Base-by-base conservation (phyloP, 2,113 vertebrate species). In the Oreochromis spilurus region DNA sequence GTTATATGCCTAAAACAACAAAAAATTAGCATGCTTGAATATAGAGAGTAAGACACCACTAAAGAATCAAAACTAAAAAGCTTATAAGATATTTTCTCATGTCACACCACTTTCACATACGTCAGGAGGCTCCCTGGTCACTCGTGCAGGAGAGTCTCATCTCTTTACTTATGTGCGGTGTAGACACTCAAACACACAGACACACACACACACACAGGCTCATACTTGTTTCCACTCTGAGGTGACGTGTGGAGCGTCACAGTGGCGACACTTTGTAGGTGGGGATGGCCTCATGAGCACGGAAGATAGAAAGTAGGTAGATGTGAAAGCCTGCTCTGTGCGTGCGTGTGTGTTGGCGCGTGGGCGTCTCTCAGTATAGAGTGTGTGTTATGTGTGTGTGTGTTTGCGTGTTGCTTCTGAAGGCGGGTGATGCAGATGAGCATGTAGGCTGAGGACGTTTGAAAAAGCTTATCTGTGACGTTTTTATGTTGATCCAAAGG, bases 161-260 rank as follows among this genome's bases (percentile, higher is more conserved):
- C 54, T 84, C 45, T 60, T 80, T 45, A 36, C 85, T 83, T 38
- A 3, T 29, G 24, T 87, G 72, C 3, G 72, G 45, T 77, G 72
- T 48, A 77, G 72, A 77, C 45, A 50, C 17, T n/a, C 72, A 50
- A 6, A 48, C 70, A 50, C 70, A 52, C 7, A 52, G 7, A 24
- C 24, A 24, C 24, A 24, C 24, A 24, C 57, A 62, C 16, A 12
- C 36, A 24, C 53, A 58, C 4, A 45, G 24, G 24, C 55, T 5
- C 79, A 24, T 31, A 31, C 67, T 53, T 89, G 77, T 94, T 96
- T 96, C 94, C 95, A 93, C 90, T 78, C 84, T 50, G 83, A 48
- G 45, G 90, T 95, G 94, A 95, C 89, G 90, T 94, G 85, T 65
- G 7, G 31, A 84, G 88, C 87, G 85, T 93, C 94, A 91, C 88